phyloP scores from a whole-genome alignment of 37 sponge, comb jelly and placozoan genomes.

The Aplysina aerophoba region DNA sequence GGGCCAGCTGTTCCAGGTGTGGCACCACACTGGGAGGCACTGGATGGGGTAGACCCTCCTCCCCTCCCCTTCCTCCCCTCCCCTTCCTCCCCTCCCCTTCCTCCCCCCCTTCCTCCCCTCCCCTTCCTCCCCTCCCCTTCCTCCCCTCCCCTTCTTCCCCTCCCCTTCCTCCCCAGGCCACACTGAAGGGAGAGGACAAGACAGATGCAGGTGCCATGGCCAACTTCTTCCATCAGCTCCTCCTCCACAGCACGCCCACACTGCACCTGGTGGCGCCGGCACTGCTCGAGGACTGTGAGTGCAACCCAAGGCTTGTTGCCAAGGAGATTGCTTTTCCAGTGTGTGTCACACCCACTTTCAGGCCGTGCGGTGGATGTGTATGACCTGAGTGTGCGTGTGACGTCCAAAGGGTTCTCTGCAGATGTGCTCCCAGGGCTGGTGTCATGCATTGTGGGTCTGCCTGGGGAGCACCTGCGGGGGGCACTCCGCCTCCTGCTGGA shows the following conservation, averaged over 20 bases:
- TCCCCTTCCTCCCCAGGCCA: too few relatives aligned
- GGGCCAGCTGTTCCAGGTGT: not conserved
- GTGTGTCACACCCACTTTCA: not conserved
- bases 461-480: not conserved
- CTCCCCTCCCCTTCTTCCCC: too few relatives aligned
- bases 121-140: too few relatives aligned
- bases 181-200: not conserved
- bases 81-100: too few relatives aligned
- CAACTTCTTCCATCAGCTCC: not conserved
- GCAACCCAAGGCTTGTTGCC: not conserved
- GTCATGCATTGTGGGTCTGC: not conserved
- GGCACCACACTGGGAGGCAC: too few relatives aligned
- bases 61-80: too few relatives aligned
- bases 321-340: not conserved
- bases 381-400: not conserved
- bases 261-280: not conserved
- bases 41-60: too few relatives aligned
- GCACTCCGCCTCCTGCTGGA: constrained; percentile 14
- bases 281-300: constrained; percentile 8
- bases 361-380: not conserved
- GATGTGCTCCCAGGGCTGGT: not conserved
- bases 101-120: too few relatives aligned
- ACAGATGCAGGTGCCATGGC: not conserved
- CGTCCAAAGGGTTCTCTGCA: not conserved
- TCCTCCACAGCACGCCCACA: not conserved